Percentiles rank a stretch among this genome's conserved stretches.
Conservation (phyloP, 2,797 vertebrate genomes). For the Podargus strigoides region DNA sequence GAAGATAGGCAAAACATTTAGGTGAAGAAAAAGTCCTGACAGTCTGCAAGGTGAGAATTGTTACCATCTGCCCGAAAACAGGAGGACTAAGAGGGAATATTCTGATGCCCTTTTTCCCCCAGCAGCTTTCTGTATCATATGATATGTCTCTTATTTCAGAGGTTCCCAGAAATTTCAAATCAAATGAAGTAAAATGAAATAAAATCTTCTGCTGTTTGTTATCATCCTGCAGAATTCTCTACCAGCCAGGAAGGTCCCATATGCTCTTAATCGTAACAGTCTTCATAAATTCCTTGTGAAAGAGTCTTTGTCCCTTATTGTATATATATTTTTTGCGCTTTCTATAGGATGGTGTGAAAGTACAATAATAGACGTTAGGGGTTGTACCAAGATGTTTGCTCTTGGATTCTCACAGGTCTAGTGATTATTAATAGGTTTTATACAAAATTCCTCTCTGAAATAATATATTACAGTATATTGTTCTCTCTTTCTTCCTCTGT, state of each 20-base stretch:
- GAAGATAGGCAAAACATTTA: conserved; percentile 71
- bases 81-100: conserved; percentile 13
- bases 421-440: conserved; percentile 21
- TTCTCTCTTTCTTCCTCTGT: conserved; percentile 17
- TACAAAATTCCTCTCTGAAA: conserved; percentile 58
- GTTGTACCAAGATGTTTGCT: conserved; percentile 19
- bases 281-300: conserved; percentile 46
- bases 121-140: not conserved
- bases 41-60: conserved; percentile 56
- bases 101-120: conserved; percentile 42
- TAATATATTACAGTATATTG: not conserved
- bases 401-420: conserved; percentile 3
- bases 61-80: conserved; percentile 43
- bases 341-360: conserved; percentile 51
- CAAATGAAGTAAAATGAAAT: conserved; percentile 31
- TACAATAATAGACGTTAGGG: conserved; percentile 23
- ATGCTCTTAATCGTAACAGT: conserved; percentile 46
- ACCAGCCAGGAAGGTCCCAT: conserved; percentile 8
- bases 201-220: conserved; percentile 37
- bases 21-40: conserved; percentile 53
- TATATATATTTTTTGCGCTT: conserved; percentile 63
- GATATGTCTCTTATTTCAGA: conserved; percentile 2
- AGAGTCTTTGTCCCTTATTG: conserved; percentile 41
- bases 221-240: conserved; percentile 36
- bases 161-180: conserved; percentile 41